These are phyloP conservation scores for Gari tellinella DNA, from an alignment of 2,888 invertebrate genomes.

Conservation along the genomic window DNA sequence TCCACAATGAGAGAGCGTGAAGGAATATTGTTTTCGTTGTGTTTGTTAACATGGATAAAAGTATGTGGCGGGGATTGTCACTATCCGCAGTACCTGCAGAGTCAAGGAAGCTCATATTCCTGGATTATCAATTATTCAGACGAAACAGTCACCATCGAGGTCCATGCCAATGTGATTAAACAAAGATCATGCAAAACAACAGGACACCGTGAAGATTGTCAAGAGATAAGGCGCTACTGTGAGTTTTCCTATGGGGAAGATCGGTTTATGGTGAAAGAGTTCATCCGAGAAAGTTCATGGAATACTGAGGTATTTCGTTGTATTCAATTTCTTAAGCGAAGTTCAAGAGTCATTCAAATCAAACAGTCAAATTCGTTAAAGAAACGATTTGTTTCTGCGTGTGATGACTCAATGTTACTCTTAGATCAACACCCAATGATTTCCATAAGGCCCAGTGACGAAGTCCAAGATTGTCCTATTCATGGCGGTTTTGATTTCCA, in stretches of 20 bases:
- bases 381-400: constrained; percentile 22
- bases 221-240: constrained; percentile 33
- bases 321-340: constrained; percentile 48
- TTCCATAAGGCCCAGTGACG: constrained; percentile 40
- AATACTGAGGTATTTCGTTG: constrained; percentile 29
- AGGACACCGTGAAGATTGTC: constrained; percentile 21
- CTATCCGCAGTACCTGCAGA: constrained; percentile 55
- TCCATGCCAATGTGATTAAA: constrained; percentile 38
- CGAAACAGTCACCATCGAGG: constrained; percentile 38
- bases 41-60: too few species aligned
- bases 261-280: constrained; percentile 44
- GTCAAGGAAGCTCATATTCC: constrained; percentile 37
- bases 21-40: too few species aligned
- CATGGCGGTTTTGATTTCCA: constrained; percentile 56
- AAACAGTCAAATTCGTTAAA: constrained; percentile 35
- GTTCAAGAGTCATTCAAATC: constrained; percentile 53
- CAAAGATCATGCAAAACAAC: constrained; percentile 29
- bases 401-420: constrained; percentile 43
- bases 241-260: constrained; percentile 34
- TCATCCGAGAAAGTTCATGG: constrained; percentile 3
- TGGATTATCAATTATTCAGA: constrained; percentile 52
- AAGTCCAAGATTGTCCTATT: constrained; percentile 40
- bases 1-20: too few species aligned
- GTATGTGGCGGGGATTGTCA: constrained; percentile 9
- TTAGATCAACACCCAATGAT: constrained; percentile 55